phyloP scores from a whole-genome alignment of 2,797 vertebrate genomes.

The Protonibea diacanthus region DNA sequence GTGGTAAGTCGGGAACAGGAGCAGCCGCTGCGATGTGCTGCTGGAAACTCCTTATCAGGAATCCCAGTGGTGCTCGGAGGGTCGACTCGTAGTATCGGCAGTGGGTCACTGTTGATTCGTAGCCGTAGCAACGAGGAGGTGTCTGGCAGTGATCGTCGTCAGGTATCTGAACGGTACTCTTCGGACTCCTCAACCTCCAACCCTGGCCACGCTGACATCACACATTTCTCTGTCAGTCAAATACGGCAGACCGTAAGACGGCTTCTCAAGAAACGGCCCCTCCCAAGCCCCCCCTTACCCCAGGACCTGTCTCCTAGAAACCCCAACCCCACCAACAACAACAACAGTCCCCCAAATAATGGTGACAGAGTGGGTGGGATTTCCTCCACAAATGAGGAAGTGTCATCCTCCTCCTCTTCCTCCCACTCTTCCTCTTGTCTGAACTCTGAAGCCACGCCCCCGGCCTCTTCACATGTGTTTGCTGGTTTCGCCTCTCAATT shows the following conservation, averaged over 20 bases:
- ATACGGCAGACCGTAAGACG: slow-evolving; percentile 88
- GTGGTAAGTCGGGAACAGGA: slow-evolving; percentile 78
- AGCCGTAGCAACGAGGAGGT: slow-evolving; percentile 89
- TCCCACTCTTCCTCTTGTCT: slow-evolving; percentile 57
- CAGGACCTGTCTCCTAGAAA: slow-evolving; percentile 77
- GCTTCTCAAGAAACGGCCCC: slow-evolving; percentile 88
- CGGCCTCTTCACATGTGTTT: slow-evolving; percentile 36
- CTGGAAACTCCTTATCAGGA: slow-evolving; percentile 58
- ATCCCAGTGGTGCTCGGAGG: slow-evolving; percentile 55
- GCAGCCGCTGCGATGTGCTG: slow-evolving; percentile 73
- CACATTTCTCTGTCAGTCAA: slow-evolving; percentile 88
- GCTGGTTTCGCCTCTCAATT: slow-evolving; percentile 56
- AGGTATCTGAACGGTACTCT: slow-evolving; percentile 74
- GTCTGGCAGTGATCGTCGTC: slow-evolving; percentile 58
- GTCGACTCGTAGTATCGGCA: slow-evolving; percentile 40
- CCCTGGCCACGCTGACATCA: slow-evolving; percentile 72
- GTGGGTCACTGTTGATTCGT: slow-evolving; percentile 71
- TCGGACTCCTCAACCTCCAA: slow-evolving; percentile 68
- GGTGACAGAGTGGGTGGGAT: slow-evolving; percentile 69
- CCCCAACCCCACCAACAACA: slow-evolving; percentile 35
- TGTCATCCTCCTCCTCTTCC: slow-evolving; percentile 66
- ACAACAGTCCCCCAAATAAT: slow-evolving; percentile 56
- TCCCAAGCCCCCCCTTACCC: slow-evolving; percentile 61
- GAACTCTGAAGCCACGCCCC: slow-evolving; percentile 61
- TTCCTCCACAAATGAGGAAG: slow-evolving; percentile 63